Conservation (phyloP, 2,113 vertebrate genomes). For the Corydoras maculifer region DNA sequence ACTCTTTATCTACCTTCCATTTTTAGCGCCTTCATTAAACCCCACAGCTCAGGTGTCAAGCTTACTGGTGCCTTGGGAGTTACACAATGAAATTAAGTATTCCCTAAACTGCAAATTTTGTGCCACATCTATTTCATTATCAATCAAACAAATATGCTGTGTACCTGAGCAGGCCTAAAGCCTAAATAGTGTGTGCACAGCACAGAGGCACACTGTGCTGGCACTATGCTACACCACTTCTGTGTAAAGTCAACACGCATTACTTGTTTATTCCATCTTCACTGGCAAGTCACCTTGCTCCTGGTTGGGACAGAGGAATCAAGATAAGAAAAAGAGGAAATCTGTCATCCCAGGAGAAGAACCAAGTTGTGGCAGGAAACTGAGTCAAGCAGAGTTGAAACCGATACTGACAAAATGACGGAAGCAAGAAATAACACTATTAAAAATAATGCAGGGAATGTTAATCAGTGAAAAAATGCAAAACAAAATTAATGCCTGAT, state of each 20-base stretch:
- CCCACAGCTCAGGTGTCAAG: conserved; percentile 28
- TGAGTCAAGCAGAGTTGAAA: too few species aligned
- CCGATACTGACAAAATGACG: background rate
- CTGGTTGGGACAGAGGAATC: conserved; percentile 8
- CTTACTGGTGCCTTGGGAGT: conserved; percentile 31
- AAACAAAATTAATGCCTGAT: background rate
- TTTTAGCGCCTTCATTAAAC: conserved; percentile 41
- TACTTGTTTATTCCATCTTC: conserved; percentile 29
- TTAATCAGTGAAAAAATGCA: background rate
- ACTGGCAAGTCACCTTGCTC: conserved; percentile 34
- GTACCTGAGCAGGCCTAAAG: conserved; percentile 5
- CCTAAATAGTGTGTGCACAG: conserved; percentile 24
- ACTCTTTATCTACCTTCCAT: conserved; percentile 13
- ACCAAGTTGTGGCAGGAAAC: too few species aligned
- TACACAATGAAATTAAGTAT: conserved; percentile 14
- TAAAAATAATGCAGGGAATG: background rate
- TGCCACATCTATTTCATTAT: conserved; percentile 24
- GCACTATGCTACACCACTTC: background rate
- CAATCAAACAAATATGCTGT: conserved; percentile 22
- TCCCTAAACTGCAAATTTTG: conserved; percentile 24
- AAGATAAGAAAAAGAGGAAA: background rate
- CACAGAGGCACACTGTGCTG: background rate
- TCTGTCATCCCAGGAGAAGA: background rate
- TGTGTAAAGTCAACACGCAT: conserved; percentile 2
- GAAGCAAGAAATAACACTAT: background rate